Conservation (phyloP, 2,888 invertebrate species). For the Nymphalis urticae region DNA sequence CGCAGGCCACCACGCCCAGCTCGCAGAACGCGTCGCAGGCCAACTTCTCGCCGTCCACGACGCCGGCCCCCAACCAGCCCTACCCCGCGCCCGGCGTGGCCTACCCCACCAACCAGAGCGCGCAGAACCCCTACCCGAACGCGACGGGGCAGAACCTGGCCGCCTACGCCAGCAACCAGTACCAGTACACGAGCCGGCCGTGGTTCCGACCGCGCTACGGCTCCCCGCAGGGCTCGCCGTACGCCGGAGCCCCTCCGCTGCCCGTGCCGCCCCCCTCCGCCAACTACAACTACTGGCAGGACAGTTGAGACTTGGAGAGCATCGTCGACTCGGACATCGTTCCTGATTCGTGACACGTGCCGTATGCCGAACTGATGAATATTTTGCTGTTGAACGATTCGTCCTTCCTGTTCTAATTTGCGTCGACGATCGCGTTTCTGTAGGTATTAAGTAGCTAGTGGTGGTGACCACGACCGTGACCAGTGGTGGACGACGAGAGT, state of each 20-base stretch:
- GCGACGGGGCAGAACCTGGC: conserved; percentile 76
- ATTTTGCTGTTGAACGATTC: conserved; percentile 22
- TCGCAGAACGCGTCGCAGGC: conserved; percentile 61
- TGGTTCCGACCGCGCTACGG: conserved; percentile 74
- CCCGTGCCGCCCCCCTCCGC: conserved; percentile 68
- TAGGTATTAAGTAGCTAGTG: not conserved
- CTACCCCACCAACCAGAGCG: conserved; percentile 55
- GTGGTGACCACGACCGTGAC: not conserved
- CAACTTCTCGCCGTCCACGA: conserved; percentile 68
- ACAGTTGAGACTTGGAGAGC: conserved; percentile 68
- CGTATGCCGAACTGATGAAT: conserved; percentile 26
- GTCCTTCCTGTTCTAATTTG: not conserved
- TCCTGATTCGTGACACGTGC: conserved; percentile 37
- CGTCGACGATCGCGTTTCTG: not conserved
- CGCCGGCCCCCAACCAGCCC: conserved; percentile 65
- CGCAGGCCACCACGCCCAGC: conserved; percentile 51
- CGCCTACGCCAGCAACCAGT: conserved; percentile 74
- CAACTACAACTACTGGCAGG: conserved; percentile 76
- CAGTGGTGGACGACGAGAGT: not conserved
- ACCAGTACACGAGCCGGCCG: conserved; percentile 71
- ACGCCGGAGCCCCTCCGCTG: conserved; percentile 63
- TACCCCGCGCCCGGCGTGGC: conserved; percentile 50
- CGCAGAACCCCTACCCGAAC: conserved; percentile 73
- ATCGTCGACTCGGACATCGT: conserved; percentile 42
- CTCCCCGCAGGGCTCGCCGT: conserved; percentile 72